Percentiles rank a stretch among this genome's conserved stretches.
Evolutionary conservation across 2,797 vertebrate genomes (phyloP).

Genomic region (Vireo griseus): DNA sequence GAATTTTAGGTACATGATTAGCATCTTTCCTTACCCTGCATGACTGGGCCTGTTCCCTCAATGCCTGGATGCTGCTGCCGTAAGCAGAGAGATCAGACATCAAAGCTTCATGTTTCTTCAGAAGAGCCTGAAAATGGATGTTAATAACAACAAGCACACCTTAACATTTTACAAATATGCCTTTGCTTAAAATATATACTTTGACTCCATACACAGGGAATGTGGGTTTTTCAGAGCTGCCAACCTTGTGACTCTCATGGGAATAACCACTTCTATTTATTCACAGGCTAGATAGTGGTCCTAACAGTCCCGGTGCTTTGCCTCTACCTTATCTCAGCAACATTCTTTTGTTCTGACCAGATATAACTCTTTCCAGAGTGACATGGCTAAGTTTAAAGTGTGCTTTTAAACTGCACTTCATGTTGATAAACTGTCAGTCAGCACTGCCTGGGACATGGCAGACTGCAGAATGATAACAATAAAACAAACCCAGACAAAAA

Average conservation of each 20-base stretch:
- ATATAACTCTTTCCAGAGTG: neutral
- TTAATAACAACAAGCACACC: neutral
- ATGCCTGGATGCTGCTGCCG: constrained; percentile 91
- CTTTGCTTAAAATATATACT: neutral
- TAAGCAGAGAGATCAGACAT: constrained; percentile 98
- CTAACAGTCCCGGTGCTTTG: neutral
- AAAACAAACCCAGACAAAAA: neutral
- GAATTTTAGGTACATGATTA: neutral
- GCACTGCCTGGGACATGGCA: neutral
- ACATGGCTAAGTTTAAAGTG: neutral
- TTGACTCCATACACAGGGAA: neutral
- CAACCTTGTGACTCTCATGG: neutral
- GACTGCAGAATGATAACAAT: neutral
- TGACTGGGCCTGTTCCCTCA: constrained; percentile 92
- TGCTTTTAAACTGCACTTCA: neutral
- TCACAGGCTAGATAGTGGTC: neutral
- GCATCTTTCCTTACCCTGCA: constrained; percentile 85
- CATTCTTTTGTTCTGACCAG: neutral
- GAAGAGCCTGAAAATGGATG: constrained; percentile 82
- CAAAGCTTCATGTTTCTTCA: constrained; percentile 98
- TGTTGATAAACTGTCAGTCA: neutral
- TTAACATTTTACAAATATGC: neutral
- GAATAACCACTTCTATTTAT: constrained; percentile 33
- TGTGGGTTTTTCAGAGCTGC: neutral
- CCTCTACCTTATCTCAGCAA: constrained; percentile 2